Conservation (phyloP, 2,797 vertebrate genomes). For the Podargus strigoides region DNA sequence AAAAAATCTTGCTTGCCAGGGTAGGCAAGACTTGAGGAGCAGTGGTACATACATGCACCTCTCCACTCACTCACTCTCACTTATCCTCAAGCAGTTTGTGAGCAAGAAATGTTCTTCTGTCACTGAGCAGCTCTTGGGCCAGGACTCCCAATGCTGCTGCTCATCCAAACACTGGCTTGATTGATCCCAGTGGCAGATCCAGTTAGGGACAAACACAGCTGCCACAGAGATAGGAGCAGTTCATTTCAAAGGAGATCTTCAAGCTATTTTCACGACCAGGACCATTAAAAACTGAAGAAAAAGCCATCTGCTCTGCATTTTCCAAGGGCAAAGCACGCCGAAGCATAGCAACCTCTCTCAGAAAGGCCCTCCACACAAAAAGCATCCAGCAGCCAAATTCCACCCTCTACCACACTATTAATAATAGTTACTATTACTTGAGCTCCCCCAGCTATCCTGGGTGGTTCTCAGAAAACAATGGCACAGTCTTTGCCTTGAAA, state of each 20-base stretch:
- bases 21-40: neutral
- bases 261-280: neutral
- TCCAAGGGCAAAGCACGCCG: neutral
- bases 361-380: neutral
- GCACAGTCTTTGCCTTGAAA: slow-evolving; percentile 34
- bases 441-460: slow-evolving; percentile 3
- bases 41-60: neutral
- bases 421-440: neutral
- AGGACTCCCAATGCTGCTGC: neutral
- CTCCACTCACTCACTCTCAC: neutral
- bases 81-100: neutral
- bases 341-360: neutral
- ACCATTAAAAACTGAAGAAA: neutral
- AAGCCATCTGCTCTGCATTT: neutral
- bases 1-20: neutral
- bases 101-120: neutral
- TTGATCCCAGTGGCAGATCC: neutral
- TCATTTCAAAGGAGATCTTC: neutral
- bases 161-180: neutral
- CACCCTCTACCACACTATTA: neutral
- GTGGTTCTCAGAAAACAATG: slow-evolving; percentile 30
- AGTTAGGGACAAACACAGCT: neutral
- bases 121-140: neutral
- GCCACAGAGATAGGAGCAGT: neutral
- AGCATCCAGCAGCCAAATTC: slow-evolving; percentile 19